Conservation (phyloP, 2,113 vertebrate species). For the Danionella cerebrum region DNA sequence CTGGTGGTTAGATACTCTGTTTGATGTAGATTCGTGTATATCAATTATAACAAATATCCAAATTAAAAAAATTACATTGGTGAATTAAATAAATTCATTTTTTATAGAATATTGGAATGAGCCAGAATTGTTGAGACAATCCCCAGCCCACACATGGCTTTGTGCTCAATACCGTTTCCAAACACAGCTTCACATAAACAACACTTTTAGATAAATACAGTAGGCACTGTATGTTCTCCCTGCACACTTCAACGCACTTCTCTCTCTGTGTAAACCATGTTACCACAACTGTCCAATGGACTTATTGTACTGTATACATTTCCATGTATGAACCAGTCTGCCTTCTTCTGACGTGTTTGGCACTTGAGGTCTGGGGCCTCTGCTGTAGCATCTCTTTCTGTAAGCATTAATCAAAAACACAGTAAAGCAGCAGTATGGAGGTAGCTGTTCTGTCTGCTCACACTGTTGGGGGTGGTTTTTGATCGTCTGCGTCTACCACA, state of each 20-base stretch:
- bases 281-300: not conserved
- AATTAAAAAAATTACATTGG: no score
- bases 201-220: not conserved
- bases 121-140: not conserved
- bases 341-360: not conserved
- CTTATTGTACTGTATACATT: not conserved
- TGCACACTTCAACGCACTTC: not conserved
- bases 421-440: slow-evolving; percentile 18
- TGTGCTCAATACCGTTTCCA: slow-evolving; percentile 5
- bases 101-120: no score
- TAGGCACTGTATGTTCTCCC: not conserved
- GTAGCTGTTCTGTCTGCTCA: slow-evolving; percentile 14
- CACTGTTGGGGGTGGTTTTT: slow-evolving; percentile 18
- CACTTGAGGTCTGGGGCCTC: slow-evolving; percentile 2
- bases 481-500: slow-evolving; percentile 19
- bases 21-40: no score
- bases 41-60: no score
- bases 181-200: not conserved
- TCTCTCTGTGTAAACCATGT: not conserved
- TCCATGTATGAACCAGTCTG: no score
- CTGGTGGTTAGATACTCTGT: no score
- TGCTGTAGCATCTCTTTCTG: slow-evolving; percentile 17
- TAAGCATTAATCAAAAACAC: slow-evolving; percentile 32
- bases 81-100: no score
- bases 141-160: not conserved